phyloP scores from a whole-genome alignment of 2,113 vertebrate genomes.

The Perccottus glenii region DNA sequence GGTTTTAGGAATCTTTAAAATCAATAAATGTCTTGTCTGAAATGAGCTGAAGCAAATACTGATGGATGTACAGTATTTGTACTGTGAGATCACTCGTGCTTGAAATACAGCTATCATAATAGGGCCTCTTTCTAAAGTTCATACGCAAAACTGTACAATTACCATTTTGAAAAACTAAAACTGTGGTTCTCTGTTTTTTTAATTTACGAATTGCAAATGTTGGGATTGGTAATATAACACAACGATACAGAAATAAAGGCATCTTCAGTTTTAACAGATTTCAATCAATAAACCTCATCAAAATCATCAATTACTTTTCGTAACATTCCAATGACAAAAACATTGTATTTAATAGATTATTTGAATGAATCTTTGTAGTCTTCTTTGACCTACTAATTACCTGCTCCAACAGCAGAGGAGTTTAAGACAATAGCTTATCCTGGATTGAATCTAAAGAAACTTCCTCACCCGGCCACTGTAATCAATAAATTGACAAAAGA shows the following conservation, averaged over 20 bases:
- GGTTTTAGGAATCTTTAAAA: too few species aligned
- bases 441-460: slow-evolving; percentile 15
- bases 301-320: too few species aligned
- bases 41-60: neutral
- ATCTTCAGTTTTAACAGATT: too few species aligned
- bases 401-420: slow-evolving; percentile 29
- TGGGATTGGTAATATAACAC: too few species aligned
- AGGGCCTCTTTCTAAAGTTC: too few species aligned
- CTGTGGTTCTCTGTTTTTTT: slow-evolving; percentile 3
- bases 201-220: too few species aligned
- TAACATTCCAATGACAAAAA: neutral
- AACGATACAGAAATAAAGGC: too few species aligned
- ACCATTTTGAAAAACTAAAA: slow-evolving; percentile 26
- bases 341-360: slow-evolving; percentile 37
- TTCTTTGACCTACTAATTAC: slow-evolving; percentile 68
- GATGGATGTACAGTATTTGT: neutral
- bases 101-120: too few species aligned
- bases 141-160: too few species aligned
- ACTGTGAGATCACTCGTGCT: too few species aligned
- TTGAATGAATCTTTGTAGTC: slow-evolving; percentile 48
- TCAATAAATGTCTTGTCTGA: slow-evolving; percentile 39
- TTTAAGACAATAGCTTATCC: slow-evolving; percentile 47
- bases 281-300: too few species aligned
- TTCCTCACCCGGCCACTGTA: slow-evolving; percentile 52
- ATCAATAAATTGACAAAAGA: slow-evolving; percentile 72